Percentiles rank a stretch among this genome's conserved stretches.
Conservation (phyloP, 2,113 vertebrate species). For the Cynopterus brachyotis region DNA sequence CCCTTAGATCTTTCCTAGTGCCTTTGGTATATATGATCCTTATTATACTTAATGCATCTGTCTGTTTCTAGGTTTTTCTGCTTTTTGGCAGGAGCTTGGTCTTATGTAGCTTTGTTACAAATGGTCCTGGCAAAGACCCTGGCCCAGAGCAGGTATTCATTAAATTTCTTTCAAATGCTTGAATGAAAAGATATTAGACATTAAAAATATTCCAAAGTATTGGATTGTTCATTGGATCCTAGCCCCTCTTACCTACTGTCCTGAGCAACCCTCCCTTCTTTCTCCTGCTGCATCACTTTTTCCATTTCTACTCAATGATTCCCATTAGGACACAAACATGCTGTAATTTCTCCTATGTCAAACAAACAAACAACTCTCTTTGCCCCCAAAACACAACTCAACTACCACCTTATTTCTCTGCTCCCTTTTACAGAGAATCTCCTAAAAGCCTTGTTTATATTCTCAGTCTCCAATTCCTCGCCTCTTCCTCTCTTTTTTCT, state of each 20-base stretch:
- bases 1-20: neutral
- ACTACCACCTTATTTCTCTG: neutral
- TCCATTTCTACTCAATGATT: neutral
- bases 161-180: neutral
- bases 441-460: neutral
- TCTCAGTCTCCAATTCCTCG: neutral
- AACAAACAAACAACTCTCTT: neutral
- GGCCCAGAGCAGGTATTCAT: neutral
- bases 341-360: neutral
- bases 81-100: neutral
- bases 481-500: neutral
- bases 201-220: neutral
- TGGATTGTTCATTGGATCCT: neutral
- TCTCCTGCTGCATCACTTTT: neutral
- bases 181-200: neutral
- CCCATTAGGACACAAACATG: neutral
- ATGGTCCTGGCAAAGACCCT: neutral
- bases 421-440: neutral
- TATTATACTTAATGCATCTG: neutral
- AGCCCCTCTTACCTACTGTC: neutral
- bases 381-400: neutral
- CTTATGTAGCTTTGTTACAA: constrained; percentile 35
- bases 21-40: neutral
- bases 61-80: neutral
- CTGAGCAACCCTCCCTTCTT: neutral